Base-by-base conservation (phyloP, 2,797 vertebrate genomes). In the Staurois parvus region DNA sequence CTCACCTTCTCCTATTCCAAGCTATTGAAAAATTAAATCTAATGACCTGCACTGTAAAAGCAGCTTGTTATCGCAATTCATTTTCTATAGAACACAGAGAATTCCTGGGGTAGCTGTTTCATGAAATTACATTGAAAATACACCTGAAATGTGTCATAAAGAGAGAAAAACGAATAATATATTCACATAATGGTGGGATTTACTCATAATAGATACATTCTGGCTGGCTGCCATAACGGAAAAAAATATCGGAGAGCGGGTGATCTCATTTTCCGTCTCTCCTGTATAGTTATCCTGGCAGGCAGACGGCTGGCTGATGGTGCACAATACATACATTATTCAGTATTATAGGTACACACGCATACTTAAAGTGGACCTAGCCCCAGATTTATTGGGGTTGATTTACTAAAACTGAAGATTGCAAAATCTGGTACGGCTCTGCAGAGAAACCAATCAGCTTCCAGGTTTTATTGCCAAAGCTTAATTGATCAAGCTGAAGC, bases 81-180 rank as follows among this genome's bases (percentile, higher is more conserved):
- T 76, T 76, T 76, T 64, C 59, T 78, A 66, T 21, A n/a, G 15
- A 78, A 66, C 37, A 78, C 37, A 10, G 19, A 66, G 59, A 40
- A 78, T 78, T 78, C 76, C 76, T 78, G n/a, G 40, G 76, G 76
- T 66, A 78, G 32, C 76, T 21, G 32, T 78, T 78, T 66, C 76
- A 78, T 66, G 28, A 78, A 78, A 78, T 78, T 40, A 66, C 59
- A 19, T 78, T 42, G 32, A 26, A 78, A 78, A 78, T 78, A 78
- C 66, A 64, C 76, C 37, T 66, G 59, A 78, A 78, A 78, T 78
- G 34, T 78, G 76, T 78, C 76, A 78, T 78, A 78, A 78, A 78
- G 1, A 29, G 28, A 37, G 76, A 26, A 78, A 78, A 78, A 29
- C 66, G n/a, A 66, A 78, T 78, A 66, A 78, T 66, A 42, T 78